Evolutionary conservation across 2,113 vertebrate species (phyloP), one percentile per base, ranked within the genome.

Genomic region (Martes martes): DNA sequence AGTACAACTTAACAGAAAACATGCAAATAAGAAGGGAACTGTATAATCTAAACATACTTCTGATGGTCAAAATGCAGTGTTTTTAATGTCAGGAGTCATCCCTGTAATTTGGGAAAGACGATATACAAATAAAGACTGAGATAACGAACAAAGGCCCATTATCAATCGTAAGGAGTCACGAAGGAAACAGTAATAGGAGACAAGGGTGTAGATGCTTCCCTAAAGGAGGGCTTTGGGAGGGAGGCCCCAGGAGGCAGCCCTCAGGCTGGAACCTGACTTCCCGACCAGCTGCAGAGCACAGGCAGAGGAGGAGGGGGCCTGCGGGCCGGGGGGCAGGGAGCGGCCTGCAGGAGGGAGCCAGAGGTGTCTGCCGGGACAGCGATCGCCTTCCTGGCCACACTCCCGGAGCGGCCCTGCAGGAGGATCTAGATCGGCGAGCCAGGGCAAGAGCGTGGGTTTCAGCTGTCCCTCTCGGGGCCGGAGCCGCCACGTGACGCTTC

Each of bases 1-100:
- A 74, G 45, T 65, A 83, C 89, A 96, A 94, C 45, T 85, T 73
- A 73, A 93, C 93, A 57, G 47, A 71, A 89, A 85, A 52, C 33
- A 24, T 59, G 6, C 39, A 82, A 23, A 42, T 36, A 86, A 55
- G 23, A 45, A 74, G 63, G 26, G 47, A 57, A 15, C 65, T 69
- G 65, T 39, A 57, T 18, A 79, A 74, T 47, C 15, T 63, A 80
- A 92, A 36, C 13, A 4, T 88, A 4, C 21, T 93, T 45, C 63
- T 55, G 0, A 15, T 79, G 78, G 45, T 89, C n/a, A 80, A 23
- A 80, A 47, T 80, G 5, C 11, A 59, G 13, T 61, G 28, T 81
- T 82, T 65, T 78, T 65, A 88, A 15, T 84, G 7, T 81, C 11
- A 91, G 52, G 67, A 65, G 10, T 26, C 31, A 42, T 52, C 21